A percentile compares a stretch with the other conserved stretches of the same genome.
Conservation (phyloP, 1,140 invertebrate species). For the Delia radicum region DNA sequence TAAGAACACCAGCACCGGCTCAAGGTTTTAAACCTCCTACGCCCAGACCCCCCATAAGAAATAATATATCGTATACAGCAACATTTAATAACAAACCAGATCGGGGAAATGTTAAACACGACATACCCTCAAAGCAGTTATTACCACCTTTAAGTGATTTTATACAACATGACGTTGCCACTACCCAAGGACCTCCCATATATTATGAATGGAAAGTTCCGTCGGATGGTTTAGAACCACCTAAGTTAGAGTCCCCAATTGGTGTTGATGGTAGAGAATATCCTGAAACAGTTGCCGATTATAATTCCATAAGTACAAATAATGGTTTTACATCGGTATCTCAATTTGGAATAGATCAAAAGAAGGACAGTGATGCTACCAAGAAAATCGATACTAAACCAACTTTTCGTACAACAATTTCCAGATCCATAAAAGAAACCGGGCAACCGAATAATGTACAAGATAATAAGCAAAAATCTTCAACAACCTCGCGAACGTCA, state of each 20-base stretch:
- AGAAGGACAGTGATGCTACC: neutral
- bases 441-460: constrained; percentile 16
- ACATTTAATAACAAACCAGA: neutral
- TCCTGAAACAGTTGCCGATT: constrained; percentile 40
- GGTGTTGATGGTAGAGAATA: constrained; percentile 50
- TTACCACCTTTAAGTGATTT: constrained; percentile 50
- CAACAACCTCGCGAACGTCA: constrained; percentile 29
- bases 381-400: neutral
- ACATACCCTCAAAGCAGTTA: constrained; percentile 40
- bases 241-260: constrained; percentile 51
- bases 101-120: neutral
- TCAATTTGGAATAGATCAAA: constrained; percentile 23
- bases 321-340: constrained; percentile 36
- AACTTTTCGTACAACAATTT: constrained; percentile 34
- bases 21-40: constrained; percentile 40
- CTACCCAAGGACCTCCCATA: constrained; percentile 63
- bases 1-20: constrained; percentile 34
- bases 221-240: constrained; percentile 60
- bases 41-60: constrained; percentile 28
- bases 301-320: constrained; percentile 31
- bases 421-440: constrained; percentile 42
- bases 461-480: constrained; percentile 35
- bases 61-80: constrained; percentile 24
- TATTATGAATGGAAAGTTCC: constrained; percentile 66
- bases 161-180: constrained; percentile 52